These are phyloP conservation scores for Acromyrmex heyeri DNA, from an alignment of 1,140 invertebrate species.

Conservation along the genomic window DNA sequence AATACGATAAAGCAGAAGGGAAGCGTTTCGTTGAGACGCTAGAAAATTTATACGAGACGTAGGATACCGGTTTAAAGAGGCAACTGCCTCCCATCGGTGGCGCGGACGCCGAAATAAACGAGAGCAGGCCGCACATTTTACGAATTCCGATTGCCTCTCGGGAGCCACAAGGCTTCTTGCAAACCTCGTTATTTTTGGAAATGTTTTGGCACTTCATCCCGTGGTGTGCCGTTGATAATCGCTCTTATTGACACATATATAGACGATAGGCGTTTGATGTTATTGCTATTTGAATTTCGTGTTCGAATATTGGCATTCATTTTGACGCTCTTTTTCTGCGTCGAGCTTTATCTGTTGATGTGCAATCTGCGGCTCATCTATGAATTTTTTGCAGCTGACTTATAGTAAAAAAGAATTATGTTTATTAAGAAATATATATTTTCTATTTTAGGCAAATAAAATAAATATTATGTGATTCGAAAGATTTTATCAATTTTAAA, in stretches of 20 bases:
- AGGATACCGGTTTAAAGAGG: constrained; percentile 17
- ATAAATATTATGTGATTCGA: no score
- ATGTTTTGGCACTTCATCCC: not conserved
- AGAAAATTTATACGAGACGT: constrained; percentile 73
- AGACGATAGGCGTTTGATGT: not conserved
- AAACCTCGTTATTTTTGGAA: constrained; percentile 34
- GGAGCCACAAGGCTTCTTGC: constrained; percentile 3
- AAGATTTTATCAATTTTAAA: no score
- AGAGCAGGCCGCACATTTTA: constrained; percentile 56
- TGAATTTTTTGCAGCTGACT: no score
- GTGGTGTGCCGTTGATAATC: not conserved
- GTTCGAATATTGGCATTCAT: not conserved
- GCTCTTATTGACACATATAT: not conserved
- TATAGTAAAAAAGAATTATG: no score
- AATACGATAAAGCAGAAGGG: constrained; percentile 74
- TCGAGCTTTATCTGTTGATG: not conserved
- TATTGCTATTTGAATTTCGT: not conserved
- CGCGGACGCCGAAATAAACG: constrained; percentile 59
- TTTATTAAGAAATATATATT: no score
- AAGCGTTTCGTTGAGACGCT: constrained; percentile 72
- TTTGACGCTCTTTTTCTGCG: not conserved
- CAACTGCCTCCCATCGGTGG: not conserved
- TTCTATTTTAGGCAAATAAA: no score
- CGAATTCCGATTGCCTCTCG: constrained; percentile 65
- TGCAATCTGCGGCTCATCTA: no score